phyloP scores from a whole-genome alignment of 2,888 invertebrate genomes.

The Ormyrus pomaceus region DNA sequence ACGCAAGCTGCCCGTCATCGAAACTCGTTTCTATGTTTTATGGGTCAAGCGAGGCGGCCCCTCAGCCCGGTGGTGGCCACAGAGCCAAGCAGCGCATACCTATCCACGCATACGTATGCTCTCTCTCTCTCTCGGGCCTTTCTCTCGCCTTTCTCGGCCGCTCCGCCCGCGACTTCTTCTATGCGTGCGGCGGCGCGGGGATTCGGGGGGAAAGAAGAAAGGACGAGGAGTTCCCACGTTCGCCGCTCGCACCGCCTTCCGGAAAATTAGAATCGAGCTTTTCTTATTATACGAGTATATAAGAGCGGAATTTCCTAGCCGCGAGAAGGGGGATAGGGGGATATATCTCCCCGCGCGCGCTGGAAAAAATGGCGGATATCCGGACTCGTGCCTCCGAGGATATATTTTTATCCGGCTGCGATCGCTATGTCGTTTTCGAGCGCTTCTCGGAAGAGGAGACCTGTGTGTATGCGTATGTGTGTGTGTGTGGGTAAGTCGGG shows the following conservation, averaged over 20 bases:
- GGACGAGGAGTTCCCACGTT: constrained; percentile 42
- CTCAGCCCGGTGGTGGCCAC: neutral
- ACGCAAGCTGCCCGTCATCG: constrained; percentile 59
- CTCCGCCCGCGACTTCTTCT: constrained; percentile 42
- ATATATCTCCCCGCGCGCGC: neutral
- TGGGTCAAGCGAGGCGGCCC: constrained; percentile 63
- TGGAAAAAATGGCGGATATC: constrained; percentile 55
- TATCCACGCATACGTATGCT: constrained; percentile 39
- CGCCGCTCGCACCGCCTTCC: constrained; percentile 7
- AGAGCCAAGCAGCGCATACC: constrained; percentile 55
- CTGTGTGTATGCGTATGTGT: neutral
- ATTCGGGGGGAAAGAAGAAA: constrained; percentile 9
- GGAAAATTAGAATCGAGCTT: constrained; percentile 35
- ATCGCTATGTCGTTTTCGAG: constrained; percentile 44
- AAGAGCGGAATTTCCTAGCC: neutral
- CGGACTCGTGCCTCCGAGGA: constrained; percentile 38
- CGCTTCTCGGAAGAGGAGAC: constrained; percentile 38
- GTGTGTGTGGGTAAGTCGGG: constrained; percentile 8
- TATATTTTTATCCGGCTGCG: constrained; percentile 48
- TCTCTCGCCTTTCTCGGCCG: neutral
- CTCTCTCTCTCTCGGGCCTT: neutral
- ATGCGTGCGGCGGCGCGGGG: neutral
- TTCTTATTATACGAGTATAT: neutral
- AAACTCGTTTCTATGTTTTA: constrained; percentile 69
- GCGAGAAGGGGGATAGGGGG: neutral